Percentiles rank a stretch among this genome's conserved stretches.
Evolutionary conservation across 2,113 vertebrate species (phyloP).

Genomic region (Notarius lentiginosus): DNA sequence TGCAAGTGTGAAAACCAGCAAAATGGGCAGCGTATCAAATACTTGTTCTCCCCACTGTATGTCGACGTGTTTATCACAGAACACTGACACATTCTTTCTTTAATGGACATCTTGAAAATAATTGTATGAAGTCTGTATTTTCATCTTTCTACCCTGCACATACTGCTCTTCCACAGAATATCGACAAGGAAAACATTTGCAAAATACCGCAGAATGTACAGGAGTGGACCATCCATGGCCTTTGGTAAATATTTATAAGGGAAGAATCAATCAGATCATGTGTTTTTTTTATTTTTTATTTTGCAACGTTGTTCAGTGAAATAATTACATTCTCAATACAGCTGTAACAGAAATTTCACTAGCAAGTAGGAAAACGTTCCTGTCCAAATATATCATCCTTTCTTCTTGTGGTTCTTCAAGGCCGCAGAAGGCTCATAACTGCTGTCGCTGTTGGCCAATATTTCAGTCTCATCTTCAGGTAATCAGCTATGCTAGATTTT

Average conservation of each 20-base stretch:
- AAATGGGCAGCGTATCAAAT: no score
- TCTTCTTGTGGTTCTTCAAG: conserved; percentile 47
- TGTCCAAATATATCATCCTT: background rate
- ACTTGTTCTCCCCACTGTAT: no score
- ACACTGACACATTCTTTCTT: background rate
- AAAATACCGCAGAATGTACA: conserved; percentile 60
- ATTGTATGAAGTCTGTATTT: background rate
- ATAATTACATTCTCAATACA: background rate
- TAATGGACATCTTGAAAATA: background rate
- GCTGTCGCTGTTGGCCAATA: conserved; percentile 71
- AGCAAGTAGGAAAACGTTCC: background rate
- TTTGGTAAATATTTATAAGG: conserved; percentile 62
- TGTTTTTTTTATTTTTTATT: background rate
- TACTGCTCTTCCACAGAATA: conserved; percentile 49
- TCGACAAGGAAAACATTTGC: conserved; percentile 55
- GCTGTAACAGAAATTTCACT: background rate
- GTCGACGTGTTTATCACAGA: background rate
- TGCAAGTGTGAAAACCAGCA: no score
- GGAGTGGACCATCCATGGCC: conserved; percentile 73
- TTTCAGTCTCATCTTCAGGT: conserved; percentile 72
- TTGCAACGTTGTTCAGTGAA: background rate
- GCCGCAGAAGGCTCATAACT: conserved; percentile 43
- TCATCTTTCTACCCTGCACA: background rate
- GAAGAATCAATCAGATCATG: background rate
- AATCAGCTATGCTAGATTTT: background rate